Percentiles rank a stretch among this genome's conserved stretches.
Evolutionary conservation across 64 coral and sea anemone genomes (phyloP).

Genomic region (Stylophora pistillata): DNA sequence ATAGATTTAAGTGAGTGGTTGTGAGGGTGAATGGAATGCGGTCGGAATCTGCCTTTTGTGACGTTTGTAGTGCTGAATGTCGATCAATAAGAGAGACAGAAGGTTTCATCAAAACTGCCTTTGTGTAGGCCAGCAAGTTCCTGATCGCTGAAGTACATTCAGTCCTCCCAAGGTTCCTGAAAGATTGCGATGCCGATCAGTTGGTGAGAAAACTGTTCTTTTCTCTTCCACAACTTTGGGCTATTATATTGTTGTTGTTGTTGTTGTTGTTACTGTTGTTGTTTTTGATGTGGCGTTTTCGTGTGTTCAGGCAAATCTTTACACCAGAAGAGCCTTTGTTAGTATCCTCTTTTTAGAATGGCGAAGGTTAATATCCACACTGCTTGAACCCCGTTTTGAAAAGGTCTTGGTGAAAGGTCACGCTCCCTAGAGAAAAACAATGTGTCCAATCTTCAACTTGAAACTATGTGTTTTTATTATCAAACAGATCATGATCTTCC

Average conservation of each 20-base stretch:
- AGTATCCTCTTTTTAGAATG: too few relatives aligned
- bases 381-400: too few relatives aligned
- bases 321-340: too few relatives aligned
- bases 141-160: constrained; percentile 67
- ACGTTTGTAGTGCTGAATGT: too few relatives aligned
- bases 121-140: constrained; percentile 76
- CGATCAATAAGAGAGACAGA: neutral
- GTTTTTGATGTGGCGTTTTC: neutral
- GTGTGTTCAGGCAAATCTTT: too few relatives aligned
- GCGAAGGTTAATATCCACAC: too few relatives aligned
- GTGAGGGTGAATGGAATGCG: too few relatives aligned
- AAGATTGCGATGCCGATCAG: constrained; percentile 75
- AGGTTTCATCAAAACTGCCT: neutral
- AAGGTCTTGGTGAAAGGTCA: too few relatives aligned
- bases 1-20: too few relatives aligned
- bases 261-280: neutral
- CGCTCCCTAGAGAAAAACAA: too few relatives aligned
- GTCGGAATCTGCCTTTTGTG: too few relatives aligned
- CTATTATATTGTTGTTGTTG: neutral
- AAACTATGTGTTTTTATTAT: neutral
- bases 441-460: neutral
- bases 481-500: constrained; percentile 75
- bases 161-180: constrained; percentile 69
- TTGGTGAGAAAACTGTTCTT: constrained; percentile 49
- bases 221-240: neutral